Evolutionary conservation across 2,888 invertebrate genomes (phyloP), one percentile per base, ranked within the genome.

Genomic region (Acanthopleura granulata): DNA sequence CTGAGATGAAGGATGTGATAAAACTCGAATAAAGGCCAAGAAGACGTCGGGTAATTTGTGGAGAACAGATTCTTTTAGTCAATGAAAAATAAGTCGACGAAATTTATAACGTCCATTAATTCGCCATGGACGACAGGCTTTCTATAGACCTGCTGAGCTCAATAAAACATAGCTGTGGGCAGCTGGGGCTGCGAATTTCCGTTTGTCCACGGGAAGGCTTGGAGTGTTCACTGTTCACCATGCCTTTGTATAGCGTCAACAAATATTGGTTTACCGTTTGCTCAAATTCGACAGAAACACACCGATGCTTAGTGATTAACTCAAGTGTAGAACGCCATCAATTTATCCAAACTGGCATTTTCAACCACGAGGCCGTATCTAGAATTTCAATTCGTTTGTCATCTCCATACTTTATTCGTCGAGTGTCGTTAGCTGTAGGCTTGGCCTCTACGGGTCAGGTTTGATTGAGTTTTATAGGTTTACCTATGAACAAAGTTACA

Each of bases 241-340:
- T 6, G 22, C 57, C 57, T n/a, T 57, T 57, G 57, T 57, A 18
- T 57, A 22, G 22, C 22, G 6, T 57, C 22, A 57, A 57, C 57
- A 57, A 57, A 57, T 57, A 57, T 57, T 57, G 57, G 57, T 57
- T 57, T 57, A 57, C 57, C 57, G 57, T 57, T 57, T 57, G 57
- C 57, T 57, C 57, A 57, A 57, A 57, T 57, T 57, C 57, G 40
- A 40, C 40, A 40, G 40, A 40, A 40, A 40, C 40, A 40, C 40
- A 57, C n/a, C 12, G 57, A 57, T 57, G 57, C 18, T n/a, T 18
- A 22, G 57, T 18, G 22, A 18, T 57, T n/a, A 57, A 57, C n/a
- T 57, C n/a, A 57, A 57, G 57, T 18, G n/a, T 57, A 57, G 57
- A 22, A 18, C 18, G 57, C 22, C 57, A 57, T 57, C 22, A 57